Conservation (phyloP, 2,113 vertebrate genomes). For the Hemichromis elongatus region DNA sequence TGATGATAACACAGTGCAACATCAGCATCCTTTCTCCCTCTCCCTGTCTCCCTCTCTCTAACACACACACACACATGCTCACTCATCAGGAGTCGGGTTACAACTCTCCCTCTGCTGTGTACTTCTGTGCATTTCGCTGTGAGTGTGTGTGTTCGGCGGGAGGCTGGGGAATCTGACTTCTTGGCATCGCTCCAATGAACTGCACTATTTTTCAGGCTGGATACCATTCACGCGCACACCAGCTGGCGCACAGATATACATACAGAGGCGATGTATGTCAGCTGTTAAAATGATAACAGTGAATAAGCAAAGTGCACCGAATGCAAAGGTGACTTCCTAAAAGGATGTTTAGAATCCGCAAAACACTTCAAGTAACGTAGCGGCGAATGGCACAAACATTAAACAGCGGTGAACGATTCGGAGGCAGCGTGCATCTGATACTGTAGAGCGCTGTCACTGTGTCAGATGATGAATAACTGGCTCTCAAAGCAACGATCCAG, state of each 20-base stretch:
- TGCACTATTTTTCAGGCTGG: constrained; percentile 37
- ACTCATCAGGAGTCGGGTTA: constrained; percentile 53
- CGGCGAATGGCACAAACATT: background rate
- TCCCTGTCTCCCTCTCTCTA: background rate
- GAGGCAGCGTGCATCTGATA: background rate
- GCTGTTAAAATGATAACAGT: background rate
- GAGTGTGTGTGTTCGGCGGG: constrained; percentile 17
- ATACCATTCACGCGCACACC: background rate
- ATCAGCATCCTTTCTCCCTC: constrained; percentile 58
- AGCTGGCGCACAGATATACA: background rate
- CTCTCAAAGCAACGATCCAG: background rate
- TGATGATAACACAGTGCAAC: constrained; percentile 63
- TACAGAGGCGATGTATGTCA: background rate
- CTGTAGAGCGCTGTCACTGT: background rate
- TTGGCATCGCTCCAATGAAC: constrained; percentile 41
- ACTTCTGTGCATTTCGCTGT: constrained; percentile 2
- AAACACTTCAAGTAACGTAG: background rate
- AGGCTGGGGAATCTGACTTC: constrained; percentile 31
- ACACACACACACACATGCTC: constrained; percentile 3
- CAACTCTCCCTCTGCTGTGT: constrained; percentile 28
- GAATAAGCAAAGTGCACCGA: background rate
- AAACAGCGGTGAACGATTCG: background rate
- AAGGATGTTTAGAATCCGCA: background rate
- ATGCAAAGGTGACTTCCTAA: background rate
- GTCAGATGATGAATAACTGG: background rate